Base-by-base conservation (phyloP, 2,797 vertebrate species). In the Aldrovandia affinis region DNA sequence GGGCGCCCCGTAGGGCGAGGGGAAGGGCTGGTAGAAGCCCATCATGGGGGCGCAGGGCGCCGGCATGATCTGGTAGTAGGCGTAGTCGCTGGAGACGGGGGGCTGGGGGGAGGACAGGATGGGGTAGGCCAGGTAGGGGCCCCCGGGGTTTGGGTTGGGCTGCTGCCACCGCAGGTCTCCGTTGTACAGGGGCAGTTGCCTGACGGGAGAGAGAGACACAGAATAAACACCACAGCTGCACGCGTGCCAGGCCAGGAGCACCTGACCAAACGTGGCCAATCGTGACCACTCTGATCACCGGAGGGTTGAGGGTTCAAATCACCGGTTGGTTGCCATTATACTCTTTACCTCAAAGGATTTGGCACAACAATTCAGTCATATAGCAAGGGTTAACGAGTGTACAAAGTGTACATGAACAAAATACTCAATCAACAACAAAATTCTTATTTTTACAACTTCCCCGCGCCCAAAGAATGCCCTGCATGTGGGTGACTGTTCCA, bases 1-100 rank as follows among this genome's bases (percentile, higher is more conserved):
- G 2, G 98, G 95, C 14, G 95, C 92, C 1, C 96, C 91, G 39
- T 98, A 99, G 0, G 97, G 93, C 2, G 96, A 81, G 52, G 97
- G 97, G 85, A 99, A 98, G 61, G 98, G 97, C 92, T 99, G 98
- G 89, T 99, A 99, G 92, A 99, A 99, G 83, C 98, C 98, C 98
- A 99, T 98, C 86, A 99, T 96, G 52, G 98, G 97, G 55, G 97
- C 96, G 89, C 98, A 99, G 0, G 97, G 96, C n/a, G 98, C 96
- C 63, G 97, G 97, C 97, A 99, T 98, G 86, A 99, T 93, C 92
- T 98, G 97, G 85, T 98, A 99, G 85, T 99, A 99, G 0, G 97
- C 90, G 39, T 98, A 99, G 86, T 99, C 98, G 8, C 97, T 95
- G 89, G 97, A 97, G 86, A 99, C 96, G 25, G 98, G 96, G 9